Conservation (phyloP, 2,888 invertebrate genomes). For the Gari tellinella region DNA sequence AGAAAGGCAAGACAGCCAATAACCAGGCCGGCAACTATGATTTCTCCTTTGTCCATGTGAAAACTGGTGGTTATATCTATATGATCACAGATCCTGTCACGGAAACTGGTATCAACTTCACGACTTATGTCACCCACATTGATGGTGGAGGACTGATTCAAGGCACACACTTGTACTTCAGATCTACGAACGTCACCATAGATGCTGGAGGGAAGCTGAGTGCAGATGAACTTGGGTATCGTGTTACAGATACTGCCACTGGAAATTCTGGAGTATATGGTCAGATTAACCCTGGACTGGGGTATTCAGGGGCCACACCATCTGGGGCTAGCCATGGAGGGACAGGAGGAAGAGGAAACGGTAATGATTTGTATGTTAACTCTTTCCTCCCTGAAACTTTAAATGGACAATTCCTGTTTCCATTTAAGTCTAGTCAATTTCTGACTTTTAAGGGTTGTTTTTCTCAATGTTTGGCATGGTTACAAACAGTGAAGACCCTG, state of each 20-base stretch:
- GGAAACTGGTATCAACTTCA: slow-evolving; percentile 67
- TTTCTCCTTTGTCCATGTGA: slow-evolving; percentile 72
- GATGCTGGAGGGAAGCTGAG: slow-evolving; percentile 71
- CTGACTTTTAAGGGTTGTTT: too few species aligned
- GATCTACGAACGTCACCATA: slow-evolving; percentile 70
- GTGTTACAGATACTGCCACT: slow-evolving; percentile 56
- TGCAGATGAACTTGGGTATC: slow-evolving; percentile 72
- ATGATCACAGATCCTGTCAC: slow-evolving; percentile 74
- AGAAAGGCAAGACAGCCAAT: slow-evolving; percentile 64
- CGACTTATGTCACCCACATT: slow-evolving; percentile 62
- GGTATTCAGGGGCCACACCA: slow-evolving; percentile 65
- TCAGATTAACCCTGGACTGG: slow-evolving; percentile 70
- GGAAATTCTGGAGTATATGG: slow-evolving; percentile 46
- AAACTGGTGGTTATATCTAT: slow-evolving; percentile 69
- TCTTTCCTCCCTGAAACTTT: too few species aligned
- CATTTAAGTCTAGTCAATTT: too few species aligned
- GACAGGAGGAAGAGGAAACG: slow-evolving; percentile 64
- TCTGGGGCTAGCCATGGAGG: slow-evolving; percentile 69
- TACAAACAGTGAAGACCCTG: too few species aligned
- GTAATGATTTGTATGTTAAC: slow-evolving; percentile 30
- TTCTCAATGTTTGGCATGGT: too few species aligned
- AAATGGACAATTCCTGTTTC: too few species aligned
- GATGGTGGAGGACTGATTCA: slow-evolving; percentile 74
- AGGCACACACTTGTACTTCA: slow-evolving; percentile 71
- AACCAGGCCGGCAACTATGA: slow-evolving; percentile 62